Percentiles rank a stretch among this genome's conserved stretches.
These are phyloP conservation scores for Polypterus bichir DNA, from an alignment of 2,113 vertebrate species.

Conservation along the genomic window DNA sequence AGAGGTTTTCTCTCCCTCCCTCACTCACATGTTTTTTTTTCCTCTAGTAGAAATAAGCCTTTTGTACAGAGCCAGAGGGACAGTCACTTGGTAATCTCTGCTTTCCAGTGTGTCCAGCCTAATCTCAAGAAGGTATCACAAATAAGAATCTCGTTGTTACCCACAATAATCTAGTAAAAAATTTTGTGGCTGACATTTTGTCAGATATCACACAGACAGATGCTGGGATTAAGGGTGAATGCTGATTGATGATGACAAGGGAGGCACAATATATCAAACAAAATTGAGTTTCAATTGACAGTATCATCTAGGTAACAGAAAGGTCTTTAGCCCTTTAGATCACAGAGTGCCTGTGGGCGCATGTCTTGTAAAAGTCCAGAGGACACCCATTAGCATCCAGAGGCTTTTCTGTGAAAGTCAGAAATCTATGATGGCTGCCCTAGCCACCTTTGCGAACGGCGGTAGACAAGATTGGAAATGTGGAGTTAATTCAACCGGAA, in stretches of 20 bases:
- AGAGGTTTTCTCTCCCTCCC: slow-evolving; percentile 39
- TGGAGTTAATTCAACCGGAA: too few species aligned
- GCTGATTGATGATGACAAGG: slow-evolving; percentile 48
- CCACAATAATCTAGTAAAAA: slow-evolving; percentile 37
- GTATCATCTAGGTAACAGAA: slow-evolving; percentile 44
- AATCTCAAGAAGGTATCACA: slow-evolving; percentile 21
- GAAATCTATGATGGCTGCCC: too few species aligned
- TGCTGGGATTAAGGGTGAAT: slow-evolving; percentile 54
- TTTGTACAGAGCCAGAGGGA: slow-evolving; percentile 22
- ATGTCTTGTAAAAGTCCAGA: too few species aligned
- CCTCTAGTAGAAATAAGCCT: slow-evolving; percentile 6
- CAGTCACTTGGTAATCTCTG: slow-evolving; percentile 28
- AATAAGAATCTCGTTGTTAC: slow-evolving; percentile 22
- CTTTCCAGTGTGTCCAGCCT: slow-evolving; percentile 24
- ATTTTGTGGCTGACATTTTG: slow-evolving; percentile 41
- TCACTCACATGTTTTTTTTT: slow-evolving; percentile 25
- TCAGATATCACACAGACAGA: slow-evolving; percentile 52
- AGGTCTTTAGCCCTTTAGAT: slow-evolving; percentile 21
- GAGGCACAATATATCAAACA: slow-evolving; percentile 56
- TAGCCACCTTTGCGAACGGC: too few species aligned
- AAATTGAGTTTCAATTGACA: slow-evolving; percentile 58
- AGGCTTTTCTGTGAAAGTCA: too few species aligned
- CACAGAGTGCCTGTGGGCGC: too few species aligned
- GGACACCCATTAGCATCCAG: too few species aligned
- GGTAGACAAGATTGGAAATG: too few species aligned